Conservation (phyloP, 2,113 vertebrate genomes). For the Neofelis nebulosa region DNA sequence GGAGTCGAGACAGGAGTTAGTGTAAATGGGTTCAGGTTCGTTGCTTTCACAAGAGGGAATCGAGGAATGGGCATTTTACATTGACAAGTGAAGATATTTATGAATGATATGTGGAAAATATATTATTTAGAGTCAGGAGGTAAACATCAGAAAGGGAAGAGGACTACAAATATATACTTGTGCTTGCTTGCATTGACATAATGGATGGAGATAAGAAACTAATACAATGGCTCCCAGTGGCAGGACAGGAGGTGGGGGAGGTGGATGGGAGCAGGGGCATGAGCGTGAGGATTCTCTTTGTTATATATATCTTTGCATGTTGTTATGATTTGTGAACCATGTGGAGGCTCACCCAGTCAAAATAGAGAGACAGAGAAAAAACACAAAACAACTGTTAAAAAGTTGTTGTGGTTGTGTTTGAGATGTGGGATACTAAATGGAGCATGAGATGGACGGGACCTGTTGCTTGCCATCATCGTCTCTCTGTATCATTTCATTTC, state of each 20-base stretch:
- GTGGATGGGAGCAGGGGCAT: fast-evolving
- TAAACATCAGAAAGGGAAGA: background rate
- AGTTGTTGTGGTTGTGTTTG: background rate
- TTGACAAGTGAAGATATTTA: background rate
- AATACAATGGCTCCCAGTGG: background rate
- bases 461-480: background rate
- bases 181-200: background rate
- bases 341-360: background rate
- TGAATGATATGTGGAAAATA: background rate
- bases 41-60: background rate
- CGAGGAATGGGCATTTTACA: background rate
- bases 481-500: background rate
- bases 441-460: background rate
- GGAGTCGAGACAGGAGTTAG: background rate
- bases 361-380: background rate
- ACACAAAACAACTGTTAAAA: background rate
- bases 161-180: background rate
- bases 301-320: background rate
- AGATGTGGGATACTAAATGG: background rate
- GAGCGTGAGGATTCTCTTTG: background rate
- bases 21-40: background rate
- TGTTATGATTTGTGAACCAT: background rate
- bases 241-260: background rate
- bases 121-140: background rate
- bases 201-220: background rate